These are phyloP conservation scores for Trisateles emortualis DNA, from an alignment of 2,888 invertebrate species.

Conservation along the genomic window DNA sequence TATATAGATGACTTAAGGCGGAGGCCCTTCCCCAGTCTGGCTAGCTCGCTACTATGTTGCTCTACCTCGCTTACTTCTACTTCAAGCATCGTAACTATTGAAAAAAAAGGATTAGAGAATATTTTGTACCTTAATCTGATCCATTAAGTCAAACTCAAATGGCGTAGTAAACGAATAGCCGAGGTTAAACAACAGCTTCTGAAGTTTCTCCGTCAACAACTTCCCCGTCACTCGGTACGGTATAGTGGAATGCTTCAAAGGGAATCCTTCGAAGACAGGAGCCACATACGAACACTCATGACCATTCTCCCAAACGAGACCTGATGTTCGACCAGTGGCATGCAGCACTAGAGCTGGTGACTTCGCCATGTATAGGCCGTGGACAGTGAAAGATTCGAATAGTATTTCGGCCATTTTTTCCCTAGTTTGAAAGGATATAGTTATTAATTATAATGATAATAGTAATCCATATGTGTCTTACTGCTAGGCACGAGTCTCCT, in stretches of 20 bases:
- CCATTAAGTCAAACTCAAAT: constrained; percentile 94
- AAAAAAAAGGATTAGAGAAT: no score
- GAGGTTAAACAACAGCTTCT: constrained; percentile 93
- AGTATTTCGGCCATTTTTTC: constrained; percentile 87
- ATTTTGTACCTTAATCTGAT: constrained; percentile 96
- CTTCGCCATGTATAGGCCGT: constrained; percentile 77
- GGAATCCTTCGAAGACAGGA: constrained; percentile 89
- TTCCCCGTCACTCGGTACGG: constrained; percentile 95
- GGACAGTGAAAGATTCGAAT: constrained; percentile 87
- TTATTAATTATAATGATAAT: background rate
- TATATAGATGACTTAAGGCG: no score
- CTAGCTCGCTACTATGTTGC: no score
- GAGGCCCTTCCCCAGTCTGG: no score
- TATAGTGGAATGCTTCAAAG: constrained; percentile 93
- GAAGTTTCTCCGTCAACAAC: constrained; percentile 92
- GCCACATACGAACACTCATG: constrained; percentile 78
- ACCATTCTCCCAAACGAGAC: constrained; percentile 83
- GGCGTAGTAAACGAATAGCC: constrained; percentile 96
- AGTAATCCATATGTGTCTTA: no score
- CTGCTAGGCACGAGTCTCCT: no score
- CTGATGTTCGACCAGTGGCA: constrained; percentile 84
- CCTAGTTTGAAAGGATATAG: constrained; percentile 71
- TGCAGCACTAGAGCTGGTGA: constrained; percentile 79
- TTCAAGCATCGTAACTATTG: no score
- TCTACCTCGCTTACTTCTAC: no score